Conservation (phyloP, 2,797 vertebrate species). For the Anas flavirostris region DNA sequence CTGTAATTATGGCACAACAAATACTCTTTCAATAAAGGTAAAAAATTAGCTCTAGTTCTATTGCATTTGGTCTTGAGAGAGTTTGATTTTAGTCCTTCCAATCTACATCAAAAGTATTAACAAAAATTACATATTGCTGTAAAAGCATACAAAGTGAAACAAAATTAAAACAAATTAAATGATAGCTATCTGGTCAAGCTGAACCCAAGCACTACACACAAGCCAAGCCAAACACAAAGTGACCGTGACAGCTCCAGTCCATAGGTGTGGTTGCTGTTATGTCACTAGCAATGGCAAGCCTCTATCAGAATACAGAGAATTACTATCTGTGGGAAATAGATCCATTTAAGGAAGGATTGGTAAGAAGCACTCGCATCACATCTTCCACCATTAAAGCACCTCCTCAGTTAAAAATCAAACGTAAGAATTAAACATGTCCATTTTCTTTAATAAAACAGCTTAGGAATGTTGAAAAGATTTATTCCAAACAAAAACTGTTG, state of each 20-base stretch:
- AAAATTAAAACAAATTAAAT: not conserved
- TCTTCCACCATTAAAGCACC: not conserved
- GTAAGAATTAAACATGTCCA: not conserved
- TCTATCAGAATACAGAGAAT: not conserved
- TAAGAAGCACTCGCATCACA: fast-evolving
- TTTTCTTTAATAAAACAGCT: not conserved
- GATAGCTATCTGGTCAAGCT: not conserved
- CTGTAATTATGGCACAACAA: not conserved
- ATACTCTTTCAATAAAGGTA: not conserved
- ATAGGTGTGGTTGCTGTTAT: not conserved
- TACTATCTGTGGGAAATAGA: not conserved
- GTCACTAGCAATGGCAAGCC: not conserved
- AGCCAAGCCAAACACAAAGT: not conserved
- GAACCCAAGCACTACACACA: not conserved
- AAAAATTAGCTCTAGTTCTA: not conserved
- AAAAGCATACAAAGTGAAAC: not conserved
- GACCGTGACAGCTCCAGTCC: not conserved
- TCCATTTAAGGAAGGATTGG: not conserved
- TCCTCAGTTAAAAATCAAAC: not conserved
- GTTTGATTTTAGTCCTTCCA: not conserved
- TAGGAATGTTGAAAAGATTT: not conserved
- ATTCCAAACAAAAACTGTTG: not conserved
- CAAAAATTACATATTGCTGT: not conserved
- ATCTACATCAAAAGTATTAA: not conserved
- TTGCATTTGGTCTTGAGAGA: not conserved